Conservation (phyloP, 2,113 vertebrate species). For the Etheostoma spectabile region DNA sequence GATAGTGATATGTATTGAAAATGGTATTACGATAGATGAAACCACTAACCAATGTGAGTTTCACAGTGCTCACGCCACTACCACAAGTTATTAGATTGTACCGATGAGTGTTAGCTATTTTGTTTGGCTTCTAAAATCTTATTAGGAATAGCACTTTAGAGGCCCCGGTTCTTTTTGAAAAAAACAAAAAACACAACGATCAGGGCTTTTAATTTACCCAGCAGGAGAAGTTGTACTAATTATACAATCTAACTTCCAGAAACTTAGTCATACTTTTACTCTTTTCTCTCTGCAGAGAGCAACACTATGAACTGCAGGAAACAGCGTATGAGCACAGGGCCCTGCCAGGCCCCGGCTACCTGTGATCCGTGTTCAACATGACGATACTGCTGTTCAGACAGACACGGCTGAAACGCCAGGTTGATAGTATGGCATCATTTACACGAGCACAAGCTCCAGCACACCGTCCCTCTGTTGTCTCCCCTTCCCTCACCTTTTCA, state of each 20-base stretch:
- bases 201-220: constrained; percentile 81
- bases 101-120: constrained; percentile 53
- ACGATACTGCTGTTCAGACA: constrained; percentile 82
- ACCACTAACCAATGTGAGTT: constrained; percentile 8
- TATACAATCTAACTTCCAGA: constrained; percentile 58
- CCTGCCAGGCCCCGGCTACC: constrained; percentile 61
- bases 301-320: constrained; percentile 17
- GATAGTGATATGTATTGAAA: constrained; percentile 25
- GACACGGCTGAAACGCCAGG: constrained; percentile 75
- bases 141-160: constrained; percentile 67
- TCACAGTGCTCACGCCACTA: constrained; percentile 14
- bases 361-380: constrained; percentile 81
- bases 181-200: too few relatives aligned
- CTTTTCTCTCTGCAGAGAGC: constrained; percentile 14
- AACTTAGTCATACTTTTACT: constrained; percentile 42
- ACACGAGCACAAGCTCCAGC: constrained; percentile 50
- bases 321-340: constrained; percentile 27
- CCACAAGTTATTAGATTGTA: constrained; percentile 30
- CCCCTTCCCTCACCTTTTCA: constrained; percentile 59
- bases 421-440: constrained; percentile 63
- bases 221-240: constrained; percentile 78
- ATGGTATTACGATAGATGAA: constrained; percentile 24
- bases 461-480: constrained; percentile 56
- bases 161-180: constrained; percentile 65
- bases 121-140: constrained; percentile 65